These are phyloP conservation scores for Muscidifurax raptorellus DNA, from an alignment of 1,140 invertebrate genomes.

Conservation along the genomic window DNA sequence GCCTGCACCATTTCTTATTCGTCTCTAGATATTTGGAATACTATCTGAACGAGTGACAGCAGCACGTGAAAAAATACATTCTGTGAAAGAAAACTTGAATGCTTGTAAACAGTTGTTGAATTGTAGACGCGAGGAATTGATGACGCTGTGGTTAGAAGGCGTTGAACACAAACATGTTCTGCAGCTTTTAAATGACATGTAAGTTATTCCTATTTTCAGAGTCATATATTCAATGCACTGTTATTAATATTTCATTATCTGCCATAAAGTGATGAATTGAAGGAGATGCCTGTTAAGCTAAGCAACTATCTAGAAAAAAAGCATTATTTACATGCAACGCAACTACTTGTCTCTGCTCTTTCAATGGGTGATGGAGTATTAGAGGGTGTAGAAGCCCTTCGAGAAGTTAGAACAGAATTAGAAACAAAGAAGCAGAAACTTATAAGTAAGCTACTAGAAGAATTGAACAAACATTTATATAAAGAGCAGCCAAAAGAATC, in stretches of 20 bases:
- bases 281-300: slow-evolving; percentile 86
- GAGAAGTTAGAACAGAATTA: slow-evolving; percentile 85
- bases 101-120: slow-evolving; percentile 93
- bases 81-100: slow-evolving; percentile 91
- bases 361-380: slow-evolving; percentile 83
- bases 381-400: slow-evolving; percentile 87
- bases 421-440: slow-evolving; percentile 84
- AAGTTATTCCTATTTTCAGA: slow-evolving; percentile 64
- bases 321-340: slow-evolving; percentile 91
- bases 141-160: slow-evolving; percentile 94
- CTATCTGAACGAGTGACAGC: slow-evolving; percentile 86
- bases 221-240: slow-evolving; percentile 25
- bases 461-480: slow-evolving; percentile 86
- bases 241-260: slow-evolving; percentile 51
- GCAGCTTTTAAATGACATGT: slow-evolving; percentile 92
- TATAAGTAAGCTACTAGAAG: slow-evolving; percentile 82
- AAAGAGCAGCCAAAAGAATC: slow-evolving; percentile 79
- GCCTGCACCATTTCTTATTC: background rate
- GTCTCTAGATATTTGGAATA: slow-evolving; percentile 83
- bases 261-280: slow-evolving; percentile 84
- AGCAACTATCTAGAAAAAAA: slow-evolving; percentile 83
- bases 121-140: slow-evolving; percentile 93
- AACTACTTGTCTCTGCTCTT: slow-evolving; percentile 84
- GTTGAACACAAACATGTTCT: slow-evolving; percentile 94
- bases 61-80: slow-evolving; percentile 88